These are phyloP conservation scores for Melanostoma scalare DNA, from an alignment of 2,888 invertebrate species.

Conservation along the genomic window DNA sequence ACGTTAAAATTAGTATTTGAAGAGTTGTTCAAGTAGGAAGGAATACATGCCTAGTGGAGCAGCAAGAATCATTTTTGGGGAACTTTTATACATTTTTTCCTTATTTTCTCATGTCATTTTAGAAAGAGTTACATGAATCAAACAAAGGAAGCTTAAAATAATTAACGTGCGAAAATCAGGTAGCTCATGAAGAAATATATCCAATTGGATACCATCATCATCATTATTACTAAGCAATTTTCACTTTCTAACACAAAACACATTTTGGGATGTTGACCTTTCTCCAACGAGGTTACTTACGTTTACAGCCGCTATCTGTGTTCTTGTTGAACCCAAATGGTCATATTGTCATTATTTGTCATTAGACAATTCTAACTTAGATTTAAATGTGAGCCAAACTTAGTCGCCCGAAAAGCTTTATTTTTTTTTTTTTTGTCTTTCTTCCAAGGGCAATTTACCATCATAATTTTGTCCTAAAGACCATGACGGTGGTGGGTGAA, in stretches of 20 bases:
- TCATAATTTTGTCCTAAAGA: conserved; percentile 57
- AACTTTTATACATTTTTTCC: not conserved
- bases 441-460: conserved; percentile 65
- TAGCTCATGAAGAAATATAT: conserved; percentile 22
- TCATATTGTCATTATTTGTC: conserved; percentile 62
- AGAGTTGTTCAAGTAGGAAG: too few species aligned
- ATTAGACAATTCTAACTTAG: conserved; percentile 34
- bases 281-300: not conserved
- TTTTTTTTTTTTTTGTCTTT: conserved; percentile 13
- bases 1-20: too few species aligned
- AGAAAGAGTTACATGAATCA: not conserved
- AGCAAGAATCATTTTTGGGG: too few species aligned
- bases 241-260: conserved; percentile 35
- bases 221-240: conserved; percentile 6
- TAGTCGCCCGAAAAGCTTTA: not conserved
- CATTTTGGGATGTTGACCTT: conserved; percentile 39
- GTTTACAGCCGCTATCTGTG: conserved; percentile 10
- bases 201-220: conserved; percentile 8
- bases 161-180: not conserved
- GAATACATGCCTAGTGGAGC: too few species aligned
- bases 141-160: not conserved
- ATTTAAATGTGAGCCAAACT: not conserved
- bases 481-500: conserved; percentile 58
- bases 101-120: not conserved
- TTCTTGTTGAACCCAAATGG: conserved; percentile 27